phyloP scores from a whole-genome alignment of 2,797 vertebrate species.

The Microcaecilia unicolor region DNA sequence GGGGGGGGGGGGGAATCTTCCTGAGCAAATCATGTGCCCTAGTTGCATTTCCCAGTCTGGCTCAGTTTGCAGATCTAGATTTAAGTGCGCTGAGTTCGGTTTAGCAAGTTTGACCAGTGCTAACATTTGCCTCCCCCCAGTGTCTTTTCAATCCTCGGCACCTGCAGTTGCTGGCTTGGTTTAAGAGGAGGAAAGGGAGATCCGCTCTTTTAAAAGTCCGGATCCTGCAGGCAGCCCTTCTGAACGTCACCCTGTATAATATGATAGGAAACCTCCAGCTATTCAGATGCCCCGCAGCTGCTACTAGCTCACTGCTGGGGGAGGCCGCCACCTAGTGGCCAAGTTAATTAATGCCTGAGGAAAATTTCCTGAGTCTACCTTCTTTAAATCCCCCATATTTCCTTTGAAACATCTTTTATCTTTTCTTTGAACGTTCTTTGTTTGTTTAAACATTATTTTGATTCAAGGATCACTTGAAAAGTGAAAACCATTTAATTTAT shows the following conservation, averaged over 20 bases:
- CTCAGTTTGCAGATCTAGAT: too few species aligned
- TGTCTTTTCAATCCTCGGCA: slow-evolving; percentile 20
- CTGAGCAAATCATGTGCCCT: too few species aligned
- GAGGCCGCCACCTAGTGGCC: slow-evolving; percentile 57
- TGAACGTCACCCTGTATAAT: slow-evolving; percentile 36
- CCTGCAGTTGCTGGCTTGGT: slow-evolving; percentile 14
- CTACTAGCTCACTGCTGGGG: slow-evolving; percentile 11
- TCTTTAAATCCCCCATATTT: background rate
- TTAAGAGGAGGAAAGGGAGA: slow-evolving; percentile 39
- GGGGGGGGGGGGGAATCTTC: too few species aligned
- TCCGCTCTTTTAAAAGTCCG: slow-evolving; percentile 31
- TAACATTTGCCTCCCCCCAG: too few species aligned
- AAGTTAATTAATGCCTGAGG: slow-evolving; percentile 25
- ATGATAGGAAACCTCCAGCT: background rate
- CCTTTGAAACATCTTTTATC: slow-evolving; percentile 1
- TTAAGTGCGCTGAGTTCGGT: too few species aligned
- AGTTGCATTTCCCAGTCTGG: too few species aligned
- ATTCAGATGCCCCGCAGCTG: slow-evolving; percentile 16
- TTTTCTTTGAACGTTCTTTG: too few species aligned
- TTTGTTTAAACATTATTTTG: too few species aligned
- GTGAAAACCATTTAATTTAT: too few species aligned
- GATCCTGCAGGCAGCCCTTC: slow-evolving; percentile 44
- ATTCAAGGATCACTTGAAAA: too few species aligned
- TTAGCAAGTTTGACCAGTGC: too few species aligned
- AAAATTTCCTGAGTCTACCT: too few species aligned